Evolutionary conservation across 2,888 invertebrate genomes (phyloP).

Genomic region (Tribolium freemani): DNA sequence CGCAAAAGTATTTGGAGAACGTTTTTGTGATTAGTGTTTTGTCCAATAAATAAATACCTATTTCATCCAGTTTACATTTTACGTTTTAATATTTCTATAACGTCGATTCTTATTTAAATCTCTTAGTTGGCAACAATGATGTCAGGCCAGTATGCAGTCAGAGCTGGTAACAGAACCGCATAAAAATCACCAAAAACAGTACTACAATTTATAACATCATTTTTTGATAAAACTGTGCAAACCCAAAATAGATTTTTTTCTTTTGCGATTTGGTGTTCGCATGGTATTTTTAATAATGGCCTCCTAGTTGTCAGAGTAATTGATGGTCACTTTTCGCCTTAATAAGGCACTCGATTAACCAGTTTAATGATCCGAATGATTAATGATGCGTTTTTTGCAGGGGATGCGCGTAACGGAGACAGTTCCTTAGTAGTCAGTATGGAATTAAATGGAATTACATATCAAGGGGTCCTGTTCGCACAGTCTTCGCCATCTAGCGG

Average conservation of each 20-base stretch:
- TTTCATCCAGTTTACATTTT: too few relatives aligned
- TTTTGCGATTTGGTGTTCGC: neutral
- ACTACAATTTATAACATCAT: neutral
- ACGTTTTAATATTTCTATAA: too few relatives aligned
- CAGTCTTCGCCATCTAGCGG: conserved; percentile 62
- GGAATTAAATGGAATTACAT: conserved; percentile 95
- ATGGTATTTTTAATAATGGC: neutral
- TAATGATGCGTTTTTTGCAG: conserved; percentile 68
- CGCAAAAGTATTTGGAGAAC: too few relatives aligned
- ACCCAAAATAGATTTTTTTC: too few relatives aligned
- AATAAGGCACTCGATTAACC: conserved; percentile 53
- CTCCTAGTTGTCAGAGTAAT: conserved; percentile 35
- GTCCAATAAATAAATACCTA: too few relatives aligned
- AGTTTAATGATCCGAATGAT: conserved; percentile 52
- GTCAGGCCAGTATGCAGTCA: too few relatives aligned
- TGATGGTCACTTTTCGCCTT: conserved; percentile 52
- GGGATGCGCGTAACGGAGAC: conserved; percentile 86
- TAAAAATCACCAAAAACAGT: too few relatives aligned
- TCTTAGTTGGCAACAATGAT: too few relatives aligned
- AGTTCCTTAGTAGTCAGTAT: conserved; percentile 94
- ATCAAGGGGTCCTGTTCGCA: conserved; percentile 93
- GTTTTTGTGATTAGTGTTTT: too few relatives aligned
- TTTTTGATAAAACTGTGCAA: neutral
- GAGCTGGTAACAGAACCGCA: too few relatives aligned
- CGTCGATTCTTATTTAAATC: too few relatives aligned